phyloP scores from a whole-genome alignment of 2,888 invertebrate genomes.

The Drosophila paramelanica region DNA sequence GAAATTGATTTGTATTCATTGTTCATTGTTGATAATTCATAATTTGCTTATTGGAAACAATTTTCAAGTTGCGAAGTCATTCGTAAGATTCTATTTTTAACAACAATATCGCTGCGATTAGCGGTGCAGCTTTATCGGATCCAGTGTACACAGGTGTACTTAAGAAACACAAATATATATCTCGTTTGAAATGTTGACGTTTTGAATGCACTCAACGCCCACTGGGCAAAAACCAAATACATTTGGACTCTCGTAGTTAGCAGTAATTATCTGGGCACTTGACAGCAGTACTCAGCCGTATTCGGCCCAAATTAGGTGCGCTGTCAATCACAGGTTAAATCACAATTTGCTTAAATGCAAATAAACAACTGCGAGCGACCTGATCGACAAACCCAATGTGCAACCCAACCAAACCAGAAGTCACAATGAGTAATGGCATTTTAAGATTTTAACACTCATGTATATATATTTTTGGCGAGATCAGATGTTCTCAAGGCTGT shows the following conservation, averaged over 20 bases:
- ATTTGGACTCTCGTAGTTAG: conserved; percentile 53
- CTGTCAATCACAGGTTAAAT: conserved; percentile 62
- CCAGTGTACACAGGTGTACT: conserved; percentile 22
- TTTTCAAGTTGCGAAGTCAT: conserved; percentile 49
- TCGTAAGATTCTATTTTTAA: conserved; percentile 71
- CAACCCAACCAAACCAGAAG: neutral
- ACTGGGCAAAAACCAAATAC: conserved; percentile 20
- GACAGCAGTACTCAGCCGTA: conserved; percentile 40
- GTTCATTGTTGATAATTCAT: conserved; percentile 66
- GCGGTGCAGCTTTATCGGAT: conserved; percentile 40
- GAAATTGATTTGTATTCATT: conserved; percentile 43
- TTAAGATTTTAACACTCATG: neutral
- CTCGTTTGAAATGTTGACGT: conserved; percentile 44
- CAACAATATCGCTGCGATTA: conserved; percentile 29
- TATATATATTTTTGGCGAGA: conserved; percentile 60
- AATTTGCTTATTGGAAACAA: conserved; percentile 62
- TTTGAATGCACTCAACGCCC: conserved; percentile 60
- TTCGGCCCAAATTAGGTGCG: conserved; percentile 56
- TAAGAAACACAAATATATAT: conserved; percentile 11
- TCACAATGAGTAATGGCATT: neutral
- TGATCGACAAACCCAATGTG: conserved; percentile 7
- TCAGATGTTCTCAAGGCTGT: conserved; percentile 81
- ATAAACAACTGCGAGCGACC: conserved; percentile 33
- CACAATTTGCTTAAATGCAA: conserved; percentile 35
- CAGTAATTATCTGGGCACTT: conserved; percentile 56